Conservation (phyloP, 2,797 vertebrate species). For the Bryconaethiops microstoma region DNA sequence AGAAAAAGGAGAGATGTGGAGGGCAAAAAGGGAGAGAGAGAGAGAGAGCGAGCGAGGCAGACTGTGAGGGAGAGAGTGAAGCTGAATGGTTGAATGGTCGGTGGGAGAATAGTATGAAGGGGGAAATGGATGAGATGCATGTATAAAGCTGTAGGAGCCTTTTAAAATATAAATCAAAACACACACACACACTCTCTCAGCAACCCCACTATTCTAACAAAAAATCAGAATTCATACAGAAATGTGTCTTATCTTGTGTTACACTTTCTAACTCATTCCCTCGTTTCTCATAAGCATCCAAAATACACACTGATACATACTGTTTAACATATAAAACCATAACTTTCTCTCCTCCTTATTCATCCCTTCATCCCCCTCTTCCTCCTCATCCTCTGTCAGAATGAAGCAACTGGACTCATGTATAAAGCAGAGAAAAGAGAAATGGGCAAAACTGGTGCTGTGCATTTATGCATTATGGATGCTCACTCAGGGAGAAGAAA, state of each 20-base stretch:
- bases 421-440: not conserved
- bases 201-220: not conserved
- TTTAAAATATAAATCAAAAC: conserved; percentile 56
- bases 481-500: not conserved
- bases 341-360: not conserved
- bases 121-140: not conserved
- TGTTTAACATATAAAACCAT: too few species aligned
- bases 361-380: not conserved
- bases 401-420: not conserved
- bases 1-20: too few species aligned
- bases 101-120: too few species aligned
- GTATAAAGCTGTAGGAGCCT: conserved; percentile 30
- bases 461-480: conserved; percentile 11
- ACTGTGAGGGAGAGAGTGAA: not conserved
- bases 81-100: too few species aligned
- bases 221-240: too few species aligned
- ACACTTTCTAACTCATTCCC: too few species aligned
- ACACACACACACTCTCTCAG: not conserved
- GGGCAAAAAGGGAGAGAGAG: too few species aligned
- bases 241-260: too few species aligned
- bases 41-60: not conserved
- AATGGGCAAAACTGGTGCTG: not conserved
- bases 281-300: not conserved
- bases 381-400: conserved; percentile 8
- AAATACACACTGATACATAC: too few species aligned